These are phyloP conservation scores for Metellina segmentata DNA, from an alignment of 2,888 invertebrate species.

Conservation along the genomic window DNA sequence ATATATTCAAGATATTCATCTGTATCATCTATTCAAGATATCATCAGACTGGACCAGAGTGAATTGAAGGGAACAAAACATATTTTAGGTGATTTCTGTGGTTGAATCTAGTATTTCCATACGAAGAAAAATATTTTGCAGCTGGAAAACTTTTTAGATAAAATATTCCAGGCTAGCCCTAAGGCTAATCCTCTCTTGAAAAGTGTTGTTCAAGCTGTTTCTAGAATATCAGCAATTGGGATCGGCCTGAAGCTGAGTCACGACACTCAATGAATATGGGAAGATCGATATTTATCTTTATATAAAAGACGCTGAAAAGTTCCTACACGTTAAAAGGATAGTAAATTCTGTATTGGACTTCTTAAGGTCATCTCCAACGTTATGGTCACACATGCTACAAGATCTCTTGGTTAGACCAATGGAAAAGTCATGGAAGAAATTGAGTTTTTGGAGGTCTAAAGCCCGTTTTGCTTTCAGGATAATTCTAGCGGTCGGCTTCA, in stretches of 20 bases:
- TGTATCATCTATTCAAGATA: too few species aligned
- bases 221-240: neutral
- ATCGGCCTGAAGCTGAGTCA: conserved; percentile 1
- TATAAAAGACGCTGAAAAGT: neutral
- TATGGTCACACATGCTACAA: neutral
- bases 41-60: too few species aligned
- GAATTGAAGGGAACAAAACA: too few species aligned
- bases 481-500: conserved; percentile 47
- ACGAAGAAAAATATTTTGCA: too few species aligned
- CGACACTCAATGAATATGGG: neutral
- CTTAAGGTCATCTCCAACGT: neutral
- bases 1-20: too few species aligned
- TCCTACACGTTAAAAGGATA: neutral
- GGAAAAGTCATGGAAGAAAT: conserved; percentile 19
- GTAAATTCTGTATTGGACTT: neutral
- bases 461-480: conserved; percentile 47
- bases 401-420: neutral
- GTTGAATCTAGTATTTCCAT: too few species aligned
- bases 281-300: neutral
- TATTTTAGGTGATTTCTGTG: too few species aligned
- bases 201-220: too few species aligned
- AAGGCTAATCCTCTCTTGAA: too few species aligned
- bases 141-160: too few species aligned
- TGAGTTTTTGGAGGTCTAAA: conserved; percentile 43
- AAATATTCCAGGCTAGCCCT: too few species aligned